Evolutionary conservation across 2,888 invertebrate genomes (phyloP).

Genomic region (Agriotes lineatus): DNA sequence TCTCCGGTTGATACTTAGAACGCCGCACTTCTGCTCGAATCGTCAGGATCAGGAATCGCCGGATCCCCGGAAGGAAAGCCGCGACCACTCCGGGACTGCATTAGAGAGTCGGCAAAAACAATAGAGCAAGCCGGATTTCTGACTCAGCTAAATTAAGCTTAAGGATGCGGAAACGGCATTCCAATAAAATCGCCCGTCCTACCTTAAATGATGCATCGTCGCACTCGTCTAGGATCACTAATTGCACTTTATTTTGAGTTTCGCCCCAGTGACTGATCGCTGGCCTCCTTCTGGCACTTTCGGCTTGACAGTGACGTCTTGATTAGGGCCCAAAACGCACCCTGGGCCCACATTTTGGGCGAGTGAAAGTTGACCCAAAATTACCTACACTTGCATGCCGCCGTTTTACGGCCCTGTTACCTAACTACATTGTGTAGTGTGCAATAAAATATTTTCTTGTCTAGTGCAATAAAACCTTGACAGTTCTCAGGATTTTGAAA

Average conservation of each 20-base stretch:
- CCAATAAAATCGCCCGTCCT: conserved; percentile 30
- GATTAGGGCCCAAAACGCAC: conserved; percentile 37
- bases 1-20: conserved; percentile 42
- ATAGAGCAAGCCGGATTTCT: conserved; percentile 34
- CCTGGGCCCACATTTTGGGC: not conserved
- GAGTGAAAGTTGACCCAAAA: conserved; percentile 35
- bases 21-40: conserved; percentile 40
- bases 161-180: conserved; percentile 15
- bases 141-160: conserved; percentile 36
- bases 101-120: conserved; percentile 40
- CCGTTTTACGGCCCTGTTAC: conserved; percentile 41
- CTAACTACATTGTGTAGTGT: conserved; percentile 13
- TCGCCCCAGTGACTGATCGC: not conserved
- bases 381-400: not conserved
- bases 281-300: conserved; percentile 10
- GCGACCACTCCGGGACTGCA: conserved; percentile 39
- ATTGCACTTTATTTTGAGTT: not conserved
- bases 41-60: conserved; percentile 39
- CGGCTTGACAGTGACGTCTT: conserved; percentile 43
- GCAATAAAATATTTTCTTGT: conserved; percentile 16
- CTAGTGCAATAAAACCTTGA: conserved; percentile 12
- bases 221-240: conserved; percentile 1
- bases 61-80: conserved; percentile 41
- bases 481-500: not conserved
- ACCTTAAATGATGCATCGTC: conserved; percentile 7